Conservation (phyloP, 2,797 vertebrate genomes). For the Cyprinella venusta region DNA sequence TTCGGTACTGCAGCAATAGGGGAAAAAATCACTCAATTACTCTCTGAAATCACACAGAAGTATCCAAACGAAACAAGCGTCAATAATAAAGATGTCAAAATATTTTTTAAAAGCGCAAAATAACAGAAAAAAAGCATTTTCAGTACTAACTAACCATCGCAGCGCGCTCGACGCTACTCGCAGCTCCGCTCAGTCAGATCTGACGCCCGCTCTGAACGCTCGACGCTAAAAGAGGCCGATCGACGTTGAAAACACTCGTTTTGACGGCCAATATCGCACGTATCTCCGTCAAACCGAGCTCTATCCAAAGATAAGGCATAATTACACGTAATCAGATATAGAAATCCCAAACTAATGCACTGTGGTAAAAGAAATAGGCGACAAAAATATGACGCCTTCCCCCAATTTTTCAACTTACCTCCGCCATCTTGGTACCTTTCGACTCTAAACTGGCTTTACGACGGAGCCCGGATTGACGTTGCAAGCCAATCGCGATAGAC, state of each 20-base stretch:
- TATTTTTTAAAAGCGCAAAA: not conserved
- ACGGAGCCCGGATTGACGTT: constrained; percentile 81
- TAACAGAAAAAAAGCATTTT: not conserved
- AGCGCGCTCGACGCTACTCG: constrained; percentile 3
- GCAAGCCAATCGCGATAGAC: constrained; percentile 48
- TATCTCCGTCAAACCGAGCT: constrained; percentile 8
- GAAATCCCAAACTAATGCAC: not conserved
- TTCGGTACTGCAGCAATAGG: constrained; percentile 1
- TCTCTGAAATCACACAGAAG: not conserved
- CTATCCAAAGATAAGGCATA: constrained; percentile 39
- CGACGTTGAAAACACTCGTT: constrained; percentile 54
- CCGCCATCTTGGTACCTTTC: constrained; percentile 88
- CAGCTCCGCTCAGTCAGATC: constrained; percentile 27
- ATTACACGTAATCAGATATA: not conserved
- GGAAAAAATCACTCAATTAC: not conserved
- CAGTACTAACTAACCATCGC: not conserved
- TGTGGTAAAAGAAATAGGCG: constrained; percentile 30
- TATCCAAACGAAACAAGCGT: not conserved
- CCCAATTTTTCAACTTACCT: constrained; percentile 84
- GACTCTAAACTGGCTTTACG: constrained; percentile 75
- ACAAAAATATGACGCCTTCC: constrained; percentile 66
- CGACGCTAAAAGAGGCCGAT: constrained; percentile 59
- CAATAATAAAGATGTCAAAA: not conserved
- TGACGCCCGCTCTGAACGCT: constrained; percentile 54
- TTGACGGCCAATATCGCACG: constrained; percentile 21